Evolutionary conservation across 2,113 vertebrate species (phyloP).

Genomic region (Erpornis zantholeuca): DNA sequence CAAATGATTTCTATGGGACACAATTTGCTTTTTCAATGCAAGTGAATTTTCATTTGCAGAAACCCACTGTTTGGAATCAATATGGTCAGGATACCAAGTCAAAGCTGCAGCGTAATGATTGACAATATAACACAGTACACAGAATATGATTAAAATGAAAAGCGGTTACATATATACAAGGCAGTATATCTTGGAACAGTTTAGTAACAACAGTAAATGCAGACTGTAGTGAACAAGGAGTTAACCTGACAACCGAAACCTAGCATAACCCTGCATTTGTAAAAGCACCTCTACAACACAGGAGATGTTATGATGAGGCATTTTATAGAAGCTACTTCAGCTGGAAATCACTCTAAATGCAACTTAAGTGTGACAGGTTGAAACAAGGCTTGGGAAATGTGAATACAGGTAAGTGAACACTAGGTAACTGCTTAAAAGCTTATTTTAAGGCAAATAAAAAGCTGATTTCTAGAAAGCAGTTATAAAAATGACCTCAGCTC

Average conservation of each 20-base stretch:
- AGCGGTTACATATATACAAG: constrained; percentile 51
- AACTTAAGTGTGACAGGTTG: constrained; percentile 18
- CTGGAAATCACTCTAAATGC: constrained; percentile 37
- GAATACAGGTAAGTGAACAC: constrained; percentile 49
- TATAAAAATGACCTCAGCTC: constrained; percentile 65
- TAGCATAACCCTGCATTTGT: constrained; percentile 43
- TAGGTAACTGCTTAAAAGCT: constrained; percentile 72
- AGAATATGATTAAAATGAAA: constrained; percentile 57
- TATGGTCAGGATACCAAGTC: constrained; percentile 65
- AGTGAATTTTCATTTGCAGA: neutral
- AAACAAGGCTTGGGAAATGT: constrained; percentile 47
- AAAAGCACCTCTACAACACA: constrained; percentile 52
- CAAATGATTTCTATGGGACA: neutral
- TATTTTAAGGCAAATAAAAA: constrained; percentile 83
- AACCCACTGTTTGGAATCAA: constrained; percentile 28
- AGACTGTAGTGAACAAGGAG: constrained; percentile 44
- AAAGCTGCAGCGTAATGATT: constrained; percentile 45
- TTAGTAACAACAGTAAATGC: constrained; percentile 53
- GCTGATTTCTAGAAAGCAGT: constrained; percentile 75
- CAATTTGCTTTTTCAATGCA: neutral
- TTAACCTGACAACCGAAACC: constrained; percentile 63
- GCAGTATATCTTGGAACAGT: constrained; percentile 49
- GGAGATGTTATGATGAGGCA: constrained; percentile 44
- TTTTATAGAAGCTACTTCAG: constrained; percentile 51
- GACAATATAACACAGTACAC: constrained; percentile 46